Evolutionary conservation across 2,797 vertebrate genomes (phyloP).

Genomic region (Ctenopoma multispine): DNA sequence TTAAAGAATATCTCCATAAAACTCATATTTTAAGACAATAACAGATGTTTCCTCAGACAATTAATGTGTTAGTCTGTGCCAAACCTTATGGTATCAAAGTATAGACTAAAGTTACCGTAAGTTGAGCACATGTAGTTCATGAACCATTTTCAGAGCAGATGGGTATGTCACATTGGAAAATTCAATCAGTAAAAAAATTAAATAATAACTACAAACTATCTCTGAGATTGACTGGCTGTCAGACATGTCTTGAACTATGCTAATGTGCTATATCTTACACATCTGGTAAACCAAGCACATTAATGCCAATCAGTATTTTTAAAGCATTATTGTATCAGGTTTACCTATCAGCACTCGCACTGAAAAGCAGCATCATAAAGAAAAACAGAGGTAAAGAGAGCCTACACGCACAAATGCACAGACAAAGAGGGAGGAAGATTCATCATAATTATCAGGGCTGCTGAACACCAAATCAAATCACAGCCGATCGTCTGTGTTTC

Average conservation of each 20-base stretch:
- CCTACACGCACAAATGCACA: constrained; percentile 8
- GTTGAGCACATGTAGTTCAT: constrained; percentile 10
- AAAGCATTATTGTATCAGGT: constrained; percentile 21
- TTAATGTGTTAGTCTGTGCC: background rate
- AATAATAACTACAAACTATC: constrained; percentile 21
- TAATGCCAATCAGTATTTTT: constrained; percentile 62
- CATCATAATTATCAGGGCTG: constrained; percentile 79
- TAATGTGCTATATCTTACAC: constrained; percentile 42
- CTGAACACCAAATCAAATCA: constrained; percentile 75
- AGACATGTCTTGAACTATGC: constrained; percentile 44
- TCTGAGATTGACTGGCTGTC: constrained; percentile 42
- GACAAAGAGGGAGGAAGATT: constrained; percentile 57
- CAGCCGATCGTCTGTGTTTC: constrained; percentile 60
- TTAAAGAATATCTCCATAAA: background rate
- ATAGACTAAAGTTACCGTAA: constrained; percentile 2
- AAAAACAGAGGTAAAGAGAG: constrained; percentile 13
- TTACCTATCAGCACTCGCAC: constrained; percentile 33
- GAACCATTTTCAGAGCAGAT: constrained; percentile 33
- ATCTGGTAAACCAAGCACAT: constrained; percentile 61
- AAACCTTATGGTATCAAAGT: background rate
- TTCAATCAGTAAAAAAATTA: constrained; percentile 29
- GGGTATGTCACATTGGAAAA: constrained; percentile 27
- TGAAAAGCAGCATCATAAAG: constrained; percentile 28
- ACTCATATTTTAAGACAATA: background rate
- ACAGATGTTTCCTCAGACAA: background rate